phyloP scores from a whole-genome alignment of 2,888 invertebrate genomes.

The Gisinianus flammeolus region DNA sequence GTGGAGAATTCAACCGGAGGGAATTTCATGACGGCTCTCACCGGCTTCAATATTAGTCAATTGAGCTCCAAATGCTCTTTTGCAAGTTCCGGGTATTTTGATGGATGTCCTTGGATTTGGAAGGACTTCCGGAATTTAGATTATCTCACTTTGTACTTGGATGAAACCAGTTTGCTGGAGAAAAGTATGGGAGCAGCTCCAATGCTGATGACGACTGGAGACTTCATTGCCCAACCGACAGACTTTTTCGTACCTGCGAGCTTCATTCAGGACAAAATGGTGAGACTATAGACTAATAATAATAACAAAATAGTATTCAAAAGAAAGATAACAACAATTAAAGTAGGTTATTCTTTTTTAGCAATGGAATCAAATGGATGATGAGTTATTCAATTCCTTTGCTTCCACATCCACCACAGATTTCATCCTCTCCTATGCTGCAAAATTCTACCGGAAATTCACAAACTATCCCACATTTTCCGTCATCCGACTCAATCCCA shows the following conservation, averaged over 20 bases:
- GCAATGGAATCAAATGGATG: constrained; percentile 12
- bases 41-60: neutral
- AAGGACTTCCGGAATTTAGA: constrained; percentile 23
- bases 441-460: constrained; percentile 11
- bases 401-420: constrained; percentile 22
- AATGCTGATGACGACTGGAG: neutral
- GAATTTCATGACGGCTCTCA: constrained; percentile 16
- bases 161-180: neutral
- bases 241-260: constrained; percentile 14
- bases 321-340: neutral
- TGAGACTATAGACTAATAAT: neutral
- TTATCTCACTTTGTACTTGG: constrained; percentile 16
- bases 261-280: constrained; percentile 28
- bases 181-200: neutral
- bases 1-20: constrained; percentile 4
- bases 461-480: constrained; percentile 3
- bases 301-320: neutral
- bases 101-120: constrained; percentile 34
- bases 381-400: constrained; percentile 8
- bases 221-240: constrained; percentile 30
- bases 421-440: neutral
- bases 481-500: neutral
- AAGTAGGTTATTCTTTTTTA: too few relatives aligned
- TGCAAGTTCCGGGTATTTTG: constrained; percentile 4
- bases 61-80: constrained; percentile 8